Conservation (phyloP, 2,113 vertebrate genomes). For the Barbus barbus region DNA sequence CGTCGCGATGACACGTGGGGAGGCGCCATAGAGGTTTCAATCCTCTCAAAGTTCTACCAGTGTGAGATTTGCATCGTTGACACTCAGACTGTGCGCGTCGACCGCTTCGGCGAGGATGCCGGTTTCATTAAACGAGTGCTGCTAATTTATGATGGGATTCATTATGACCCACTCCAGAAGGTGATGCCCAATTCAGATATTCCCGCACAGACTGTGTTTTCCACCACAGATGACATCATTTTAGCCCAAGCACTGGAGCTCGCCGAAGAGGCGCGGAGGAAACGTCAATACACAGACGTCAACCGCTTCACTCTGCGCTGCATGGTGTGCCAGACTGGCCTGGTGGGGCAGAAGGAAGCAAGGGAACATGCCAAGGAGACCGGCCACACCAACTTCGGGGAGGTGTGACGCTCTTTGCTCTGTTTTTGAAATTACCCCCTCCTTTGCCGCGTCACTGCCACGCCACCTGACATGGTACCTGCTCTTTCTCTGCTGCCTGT, state of each 20-base stretch:
- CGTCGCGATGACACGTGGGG: conserved; percentile 91
- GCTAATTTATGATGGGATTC: conserved; percentile 96
- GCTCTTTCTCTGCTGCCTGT: conserved; percentile 48
- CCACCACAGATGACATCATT: conserved; percentile 85
- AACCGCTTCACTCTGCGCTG: conserved; percentile 91
- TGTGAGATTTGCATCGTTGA: conserved; percentile 98
- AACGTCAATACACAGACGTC: conserved; percentile 94
- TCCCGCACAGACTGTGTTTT: conserved; percentile 93
- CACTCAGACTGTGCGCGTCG: conserved; percentile 93
- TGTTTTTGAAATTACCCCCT: conserved; percentile 8
- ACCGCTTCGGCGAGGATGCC: conserved; percentile 94
- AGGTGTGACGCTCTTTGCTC: conserved; percentile 80
- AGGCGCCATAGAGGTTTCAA: conserved; percentile 96
- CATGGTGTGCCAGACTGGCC: conserved; percentile 94
- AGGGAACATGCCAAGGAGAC: conserved; percentile 95
- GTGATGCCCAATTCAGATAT: conserved; percentile 75
- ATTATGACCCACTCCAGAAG: conserved; percentile 92
- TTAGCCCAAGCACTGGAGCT: conserved; percentile 92
- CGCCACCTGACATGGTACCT: conserved; percentile 52
- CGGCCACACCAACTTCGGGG: conserved; percentile 94
- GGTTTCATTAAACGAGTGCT: conserved; percentile 89
- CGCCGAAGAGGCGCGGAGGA: conserved; percentile 90
- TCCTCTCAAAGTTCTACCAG: conserved; percentile 94
- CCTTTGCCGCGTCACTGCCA: conserved; percentile 18
- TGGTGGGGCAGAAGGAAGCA: conserved; percentile 92